Conservation (phyloP, 2,113 vertebrate genomes). For the Cepphus grylle region DNA sequence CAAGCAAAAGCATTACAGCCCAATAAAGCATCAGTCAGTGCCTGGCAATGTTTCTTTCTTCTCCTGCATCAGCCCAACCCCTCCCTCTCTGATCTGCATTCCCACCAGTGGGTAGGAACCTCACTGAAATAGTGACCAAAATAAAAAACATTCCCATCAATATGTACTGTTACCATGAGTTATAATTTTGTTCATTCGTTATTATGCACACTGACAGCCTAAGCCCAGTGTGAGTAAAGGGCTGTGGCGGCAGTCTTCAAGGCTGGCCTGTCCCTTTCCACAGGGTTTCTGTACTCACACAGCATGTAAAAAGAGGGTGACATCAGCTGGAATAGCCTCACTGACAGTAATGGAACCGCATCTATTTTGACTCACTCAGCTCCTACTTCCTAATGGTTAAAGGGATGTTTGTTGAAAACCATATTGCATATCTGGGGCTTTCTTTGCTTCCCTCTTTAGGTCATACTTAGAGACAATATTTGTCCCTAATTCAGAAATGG, state of each 20-base stretch:
- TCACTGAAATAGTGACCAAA: constrained; percentile 50
- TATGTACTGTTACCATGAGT: neutral
- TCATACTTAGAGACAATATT: neutral
- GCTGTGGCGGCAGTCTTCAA: neutral
- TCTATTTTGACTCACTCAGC: neutral
- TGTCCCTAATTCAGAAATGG: neutral
- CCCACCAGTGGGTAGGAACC: neutral
- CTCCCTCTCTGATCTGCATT: neutral
- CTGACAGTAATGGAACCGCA: neutral
- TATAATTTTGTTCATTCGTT: neutral
- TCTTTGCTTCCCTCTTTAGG: neutral
- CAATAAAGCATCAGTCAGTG: neutral
- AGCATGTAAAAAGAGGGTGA: neutral
- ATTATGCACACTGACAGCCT: neutral
- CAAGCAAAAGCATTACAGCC: constrained; percentile 7
- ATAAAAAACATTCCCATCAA: neutral
- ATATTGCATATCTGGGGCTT: neutral
- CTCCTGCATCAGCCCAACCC: neutral
- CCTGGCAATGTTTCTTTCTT: constrained; percentile 7
- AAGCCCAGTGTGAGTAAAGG: neutral
- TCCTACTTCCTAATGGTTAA: neutral
- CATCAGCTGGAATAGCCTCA: neutral
- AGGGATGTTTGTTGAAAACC: neutral
- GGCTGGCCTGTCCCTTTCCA: neutral
- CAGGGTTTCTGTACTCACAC: neutral